Conservation (phyloP, 2,888 invertebrate genomes). For the Apotomis capreana region DNA sequence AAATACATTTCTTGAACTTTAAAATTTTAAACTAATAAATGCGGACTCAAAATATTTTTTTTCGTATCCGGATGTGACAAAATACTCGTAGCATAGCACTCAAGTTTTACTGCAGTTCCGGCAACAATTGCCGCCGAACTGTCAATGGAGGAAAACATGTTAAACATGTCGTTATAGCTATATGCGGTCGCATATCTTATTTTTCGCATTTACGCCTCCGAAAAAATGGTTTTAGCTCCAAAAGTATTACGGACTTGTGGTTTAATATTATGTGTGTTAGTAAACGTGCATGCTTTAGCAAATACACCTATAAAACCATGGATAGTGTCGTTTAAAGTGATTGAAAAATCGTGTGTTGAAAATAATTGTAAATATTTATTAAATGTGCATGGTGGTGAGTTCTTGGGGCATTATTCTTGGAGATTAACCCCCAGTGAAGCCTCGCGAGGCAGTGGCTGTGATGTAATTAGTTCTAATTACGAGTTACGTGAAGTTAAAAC, state of each 20-base stretch:
- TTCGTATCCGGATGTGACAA: conserved; percentile 64
- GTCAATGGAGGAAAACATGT: conserved; percentile 73
- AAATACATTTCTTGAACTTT: neutral
- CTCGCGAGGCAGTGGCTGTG: conserved; percentile 65
- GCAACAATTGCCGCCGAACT: conserved; percentile 74
- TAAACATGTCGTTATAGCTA: conserved; percentile 70
- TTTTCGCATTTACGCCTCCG: conserved; percentile 55
- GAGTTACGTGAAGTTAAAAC: conserved; percentile 70
- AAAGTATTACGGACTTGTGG: conserved; percentile 79
- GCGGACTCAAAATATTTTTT: neutral
- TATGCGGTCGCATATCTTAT: conserved; percentile 54
- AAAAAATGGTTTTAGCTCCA: conserved; percentile 68
- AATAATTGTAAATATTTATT: conserved; percentile 78
- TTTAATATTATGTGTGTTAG: conserved; percentile 65
- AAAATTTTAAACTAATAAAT: neutral
- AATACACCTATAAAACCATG: conserved; percentile 56
- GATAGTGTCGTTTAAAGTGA: conserved; percentile 64
- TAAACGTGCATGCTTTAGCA: conserved; percentile 58
- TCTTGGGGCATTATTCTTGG: conserved; percentile 74
- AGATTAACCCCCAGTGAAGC: conserved; percentile 67
- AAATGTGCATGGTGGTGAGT: conserved; percentile 69
- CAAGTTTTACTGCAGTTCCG: conserved; percentile 69
- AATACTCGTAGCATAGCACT: conserved; percentile 47
- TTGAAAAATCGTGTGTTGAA: conserved; percentile 58
- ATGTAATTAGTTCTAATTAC: conserved; percentile 68